Percentiles rank a stretch among this genome's conserved stretches.
These are phyloP conservation scores for Etheostoma nigrum DNA, from an alignment of 2,797 vertebrate species.

Conservation along the genomic window DNA sequence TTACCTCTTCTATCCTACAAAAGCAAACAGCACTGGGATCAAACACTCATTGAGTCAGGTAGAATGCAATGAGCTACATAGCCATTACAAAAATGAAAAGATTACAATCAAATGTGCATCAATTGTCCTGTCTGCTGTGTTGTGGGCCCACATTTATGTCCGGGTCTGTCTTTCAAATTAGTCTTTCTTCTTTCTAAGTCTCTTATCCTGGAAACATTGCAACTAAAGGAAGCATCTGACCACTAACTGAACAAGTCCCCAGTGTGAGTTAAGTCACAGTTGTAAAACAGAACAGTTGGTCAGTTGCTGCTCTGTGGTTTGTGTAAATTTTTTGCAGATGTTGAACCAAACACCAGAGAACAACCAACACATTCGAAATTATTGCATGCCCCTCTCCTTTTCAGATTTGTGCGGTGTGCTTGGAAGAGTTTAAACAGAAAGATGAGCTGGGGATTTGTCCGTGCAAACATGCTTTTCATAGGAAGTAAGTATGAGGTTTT, in stretches of 20 bases:
- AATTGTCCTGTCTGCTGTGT: not conserved
- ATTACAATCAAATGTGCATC: not conserved
- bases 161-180: slow-evolving; percentile 1
- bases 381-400: slow-evolving; percentile 33
- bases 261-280: slow-evolving; percentile 31
- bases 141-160: not conserved
- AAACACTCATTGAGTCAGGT: not conserved
- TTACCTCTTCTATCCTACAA: not conserved
- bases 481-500: slow-evolving; percentile 90
- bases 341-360: slow-evolving; percentile 24
- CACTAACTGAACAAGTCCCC: slow-evolving; percentile 14
- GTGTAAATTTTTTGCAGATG: slow-evolving; percentile 36
- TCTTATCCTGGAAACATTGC: not conserved
- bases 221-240: not conserved
- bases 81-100: not conserved
- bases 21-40: not conserved
- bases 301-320: slow-evolving; percentile 26
- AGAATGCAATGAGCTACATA: not conserved
- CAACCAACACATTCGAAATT: slow-evolving; percentile 17
- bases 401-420: slow-evolving; percentile 97
- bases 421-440: slow-evolving; percentile 99
- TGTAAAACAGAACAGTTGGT: slow-evolving; percentile 40
- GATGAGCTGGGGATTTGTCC: slow-evolving; percentile 99
- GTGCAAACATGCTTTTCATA: slow-evolving; percentile 99
- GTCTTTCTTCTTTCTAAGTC: not conserved